A percentile compares a stretch with the other conserved stretches of the same genome.
Conservation (phyloP, 2,888 invertebrate genomes). For the Lochmaea crataegi region DNA sequence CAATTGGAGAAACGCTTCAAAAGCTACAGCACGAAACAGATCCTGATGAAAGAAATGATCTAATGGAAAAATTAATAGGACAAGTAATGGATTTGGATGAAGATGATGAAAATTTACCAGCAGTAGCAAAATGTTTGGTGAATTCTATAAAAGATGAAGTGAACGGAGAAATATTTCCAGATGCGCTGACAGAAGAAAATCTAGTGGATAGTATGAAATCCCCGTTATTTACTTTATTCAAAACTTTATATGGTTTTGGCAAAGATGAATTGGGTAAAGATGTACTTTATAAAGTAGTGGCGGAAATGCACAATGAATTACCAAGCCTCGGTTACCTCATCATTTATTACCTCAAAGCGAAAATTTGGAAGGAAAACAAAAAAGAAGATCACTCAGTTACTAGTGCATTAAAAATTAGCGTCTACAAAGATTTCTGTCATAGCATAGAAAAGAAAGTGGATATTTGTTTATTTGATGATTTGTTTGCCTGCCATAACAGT, state of each 20-base stretch:
- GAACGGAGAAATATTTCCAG: conserved; percentile 65
- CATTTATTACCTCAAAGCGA: conserved; percentile 89
- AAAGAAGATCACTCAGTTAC: conserved; percentile 65
- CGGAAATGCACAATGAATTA: conserved; percentile 80
- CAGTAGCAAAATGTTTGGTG: conserved; percentile 71
- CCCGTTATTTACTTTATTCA: conserved; percentile 87
- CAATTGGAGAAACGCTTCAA: conserved; percentile 69
- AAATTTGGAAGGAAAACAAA: conserved; percentile 70
- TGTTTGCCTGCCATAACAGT: conserved; percentile 89
- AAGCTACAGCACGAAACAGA: conserved; percentile 71
- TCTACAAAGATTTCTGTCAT: conserved; percentile 91
- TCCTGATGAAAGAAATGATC: conserved; percentile 71
- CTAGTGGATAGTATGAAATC: conserved; percentile 81
- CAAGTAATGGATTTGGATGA: conserved; percentile 70
- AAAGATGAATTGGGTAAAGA: conserved; percentile 83
- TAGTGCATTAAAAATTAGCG: conserved; percentile 81
- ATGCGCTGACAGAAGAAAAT: conserved; percentile 71
- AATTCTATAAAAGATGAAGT: conserved; percentile 68
- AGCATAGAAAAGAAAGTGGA: conserved; percentile 79
- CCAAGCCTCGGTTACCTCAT: conserved; percentile 85
- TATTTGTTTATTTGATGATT: conserved; percentile 81
- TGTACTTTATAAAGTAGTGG: conserved; percentile 78
- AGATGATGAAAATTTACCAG: conserved; percentile 71
- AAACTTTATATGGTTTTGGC: conserved; percentile 77
- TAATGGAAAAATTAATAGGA: conserved; percentile 64